These are phyloP conservation scores for Apeira syringaria DNA, from an alignment of 2,888 invertebrate genomes.

Conservation along the genomic window DNA sequence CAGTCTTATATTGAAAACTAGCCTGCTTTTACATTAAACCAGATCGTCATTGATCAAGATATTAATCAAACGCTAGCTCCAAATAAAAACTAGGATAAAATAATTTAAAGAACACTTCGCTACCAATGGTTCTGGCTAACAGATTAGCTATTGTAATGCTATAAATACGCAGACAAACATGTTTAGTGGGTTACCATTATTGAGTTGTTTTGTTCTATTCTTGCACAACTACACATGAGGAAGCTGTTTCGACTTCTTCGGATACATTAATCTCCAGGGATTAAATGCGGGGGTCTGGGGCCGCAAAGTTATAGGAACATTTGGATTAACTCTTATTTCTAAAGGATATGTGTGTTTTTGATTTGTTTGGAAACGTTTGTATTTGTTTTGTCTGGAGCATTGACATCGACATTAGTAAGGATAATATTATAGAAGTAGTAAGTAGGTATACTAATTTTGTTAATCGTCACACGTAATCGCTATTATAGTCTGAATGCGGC, in stretches of 20 bases:
- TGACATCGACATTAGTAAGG: conserved; percentile 16
- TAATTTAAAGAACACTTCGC: no score
- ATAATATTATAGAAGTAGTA: conserved; percentile 7
- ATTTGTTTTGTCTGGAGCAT: conserved; percentile 12
- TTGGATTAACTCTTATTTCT: conserved; percentile 5
- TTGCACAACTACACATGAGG: conserved; percentile 22
- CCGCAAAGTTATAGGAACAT: conserved; percentile 27
- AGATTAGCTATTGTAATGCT: conserved; percentile 17
- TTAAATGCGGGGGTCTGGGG: conserved; percentile 37
- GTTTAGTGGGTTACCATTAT: conserved; percentile 14
- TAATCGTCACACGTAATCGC: no score
- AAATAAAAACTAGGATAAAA: no score
- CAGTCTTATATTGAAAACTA: no score
- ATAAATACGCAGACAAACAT: conserved; percentile 17
- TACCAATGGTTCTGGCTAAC: conserved; percentile 7
- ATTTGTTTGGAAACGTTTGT: not conserved
- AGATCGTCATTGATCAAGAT: no score
- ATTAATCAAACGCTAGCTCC: no score
- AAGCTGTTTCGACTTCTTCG: conserved; percentile 25
- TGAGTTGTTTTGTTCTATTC: conserved; percentile 20
- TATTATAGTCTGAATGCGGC: no score
- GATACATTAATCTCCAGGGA: conserved; percentile 48
- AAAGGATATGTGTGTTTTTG: conserved; percentile 3
- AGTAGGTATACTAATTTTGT: not conserved
- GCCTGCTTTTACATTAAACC: no score